These are phyloP conservation scores for Probaryconus sp. DNA, from an alignment of 1,140 invertebrate genomes.

Conservation along the genomic window DNA sequence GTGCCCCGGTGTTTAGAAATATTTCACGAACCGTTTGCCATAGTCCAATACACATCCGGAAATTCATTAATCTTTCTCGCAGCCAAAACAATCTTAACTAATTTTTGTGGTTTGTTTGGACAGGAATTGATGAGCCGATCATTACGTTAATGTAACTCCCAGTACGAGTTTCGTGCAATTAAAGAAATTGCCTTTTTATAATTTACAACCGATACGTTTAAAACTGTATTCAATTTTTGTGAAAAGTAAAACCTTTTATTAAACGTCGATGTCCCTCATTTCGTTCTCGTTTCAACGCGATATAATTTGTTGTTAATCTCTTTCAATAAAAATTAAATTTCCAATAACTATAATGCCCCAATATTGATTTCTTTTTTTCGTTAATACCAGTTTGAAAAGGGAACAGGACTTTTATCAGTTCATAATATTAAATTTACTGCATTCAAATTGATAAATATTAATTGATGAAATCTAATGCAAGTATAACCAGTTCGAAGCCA, in stretches of 20 bases:
- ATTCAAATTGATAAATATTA: conserved; percentile 42
- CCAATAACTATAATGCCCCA: background rate
- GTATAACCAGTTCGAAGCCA: conserved; percentile 36
- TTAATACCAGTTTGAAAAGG: conserved; percentile 8
- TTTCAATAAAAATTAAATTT: conserved; percentile 1
- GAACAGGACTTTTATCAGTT: conserved; percentile 35
- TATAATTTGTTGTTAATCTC: too few species aligned
- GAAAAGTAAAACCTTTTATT: too few species aligned
- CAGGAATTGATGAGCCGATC: conserved; percentile 28
- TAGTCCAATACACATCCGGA: conserved; percentile 61
- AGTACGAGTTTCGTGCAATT: too few species aligned
- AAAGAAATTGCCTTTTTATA: too few species aligned
- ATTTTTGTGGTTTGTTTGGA: conserved; percentile 26
- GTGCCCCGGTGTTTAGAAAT: conserved; percentile 74
- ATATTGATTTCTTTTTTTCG: too few species aligned
- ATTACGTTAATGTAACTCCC: conserved; percentile 7
- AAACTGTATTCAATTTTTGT: too few species aligned
- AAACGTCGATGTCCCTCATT: too few species aligned
- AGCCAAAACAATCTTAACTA: conserved; percentile 72
- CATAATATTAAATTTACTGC: conserved; percentile 32
- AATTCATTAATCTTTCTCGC: conserved; percentile 72
- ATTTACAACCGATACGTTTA: too few species aligned
- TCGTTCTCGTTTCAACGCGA: too few species aligned
- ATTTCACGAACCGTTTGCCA: conserved; percentile 69
- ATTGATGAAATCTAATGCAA: conserved; percentile 42